Conservation (phyloP, 1,140 invertebrate genomes). For the Sitophilus oryzae region DNA sequence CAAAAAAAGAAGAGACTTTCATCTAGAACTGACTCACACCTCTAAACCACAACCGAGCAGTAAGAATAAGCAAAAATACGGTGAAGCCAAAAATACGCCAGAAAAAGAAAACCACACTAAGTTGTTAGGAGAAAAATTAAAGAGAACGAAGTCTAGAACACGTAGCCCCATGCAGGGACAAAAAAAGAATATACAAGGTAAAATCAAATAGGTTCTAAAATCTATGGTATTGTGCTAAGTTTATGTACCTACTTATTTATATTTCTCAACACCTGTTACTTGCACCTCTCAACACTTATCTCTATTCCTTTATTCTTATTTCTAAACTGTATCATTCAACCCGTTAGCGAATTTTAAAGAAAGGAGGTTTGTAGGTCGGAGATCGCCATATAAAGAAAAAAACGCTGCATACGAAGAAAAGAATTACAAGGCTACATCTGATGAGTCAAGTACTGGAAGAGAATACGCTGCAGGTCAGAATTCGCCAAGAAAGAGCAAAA, state of each 20-base stretch:
- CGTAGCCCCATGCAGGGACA: constrained; percentile 52
- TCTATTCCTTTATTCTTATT: too few relatives aligned
- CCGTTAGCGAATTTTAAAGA: too few relatives aligned
- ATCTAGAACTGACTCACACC: constrained; percentile 56
- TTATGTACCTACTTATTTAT: too few relatives aligned
- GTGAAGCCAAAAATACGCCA: constrained; percentile 27
- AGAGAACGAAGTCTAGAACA: constrained; percentile 50
- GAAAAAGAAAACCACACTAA: constrained; percentile 38
- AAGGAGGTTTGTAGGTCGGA: constrained; percentile 17
- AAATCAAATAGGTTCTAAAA: too few relatives aligned
- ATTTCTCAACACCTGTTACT: too few relatives aligned
- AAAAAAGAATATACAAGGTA: constrained; percentile 34
- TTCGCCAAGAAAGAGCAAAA: constrained; percentile 50
- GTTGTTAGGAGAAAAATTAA: constrained; percentile 35
- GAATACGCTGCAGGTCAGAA: constrained; percentile 41
- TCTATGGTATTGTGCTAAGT: too few relatives aligned
- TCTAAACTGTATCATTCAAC: too few relatives aligned
- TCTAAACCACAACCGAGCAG: constrained; percentile 42
- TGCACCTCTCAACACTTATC: too few relatives aligned
- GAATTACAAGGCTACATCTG: constrained; percentile 45
- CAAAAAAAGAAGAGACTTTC: constrained; percentile 58
- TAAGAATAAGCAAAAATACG: constrained; percentile 46
- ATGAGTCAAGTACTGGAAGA: constrained; percentile 57
- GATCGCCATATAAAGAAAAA: constrained; percentile 18
- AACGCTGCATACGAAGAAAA: constrained; percentile 1